Percentiles rank a stretch among this genome's conserved stretches.
phyloP scores from a whole-genome alignment of 1,140 invertebrate genomes.

The Metaphire vulgaris region DNA sequence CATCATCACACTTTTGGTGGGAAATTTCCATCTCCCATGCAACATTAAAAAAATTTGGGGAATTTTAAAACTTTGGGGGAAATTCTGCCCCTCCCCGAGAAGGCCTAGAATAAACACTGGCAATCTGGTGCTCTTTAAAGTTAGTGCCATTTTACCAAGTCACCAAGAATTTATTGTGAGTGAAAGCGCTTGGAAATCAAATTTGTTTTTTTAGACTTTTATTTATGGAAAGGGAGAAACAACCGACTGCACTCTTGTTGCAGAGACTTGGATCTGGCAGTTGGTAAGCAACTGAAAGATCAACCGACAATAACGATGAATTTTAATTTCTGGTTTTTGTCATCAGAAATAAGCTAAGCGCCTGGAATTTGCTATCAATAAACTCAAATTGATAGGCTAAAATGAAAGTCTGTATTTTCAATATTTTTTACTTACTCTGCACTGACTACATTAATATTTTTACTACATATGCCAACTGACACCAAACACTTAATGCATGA shows the following conservation, averaged over 20 bases:
- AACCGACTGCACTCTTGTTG: not conserved
- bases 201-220: not conserved
- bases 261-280: not conserved
- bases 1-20: too few relatives aligned
- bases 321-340: not conserved
- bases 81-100: not conserved
- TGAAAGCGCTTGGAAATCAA: not conserved
- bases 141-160: too few relatives aligned
- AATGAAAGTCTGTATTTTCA: not conserved
- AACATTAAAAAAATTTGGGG: not conserved
- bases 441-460: not conserved
- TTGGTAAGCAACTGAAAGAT: not conserved
- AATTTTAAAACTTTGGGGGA: not conserved
- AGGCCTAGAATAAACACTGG: not conserved
- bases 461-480: too few relatives aligned
- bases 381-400: not conserved
- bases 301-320: not conserved
- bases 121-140: too few relatives aligned
- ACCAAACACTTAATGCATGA: too few relatives aligned
- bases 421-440: not conserved
- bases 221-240: not conserved
- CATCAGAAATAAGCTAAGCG: not conserved
- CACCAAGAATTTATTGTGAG: too few relatives aligned
- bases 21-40: too few relatives aligned
- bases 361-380: not conserved